These are phyloP conservation scores for Panulirus ornatus DNA, from an alignment of 1,140 invertebrate species.

Conservation along the genomic window DNA sequence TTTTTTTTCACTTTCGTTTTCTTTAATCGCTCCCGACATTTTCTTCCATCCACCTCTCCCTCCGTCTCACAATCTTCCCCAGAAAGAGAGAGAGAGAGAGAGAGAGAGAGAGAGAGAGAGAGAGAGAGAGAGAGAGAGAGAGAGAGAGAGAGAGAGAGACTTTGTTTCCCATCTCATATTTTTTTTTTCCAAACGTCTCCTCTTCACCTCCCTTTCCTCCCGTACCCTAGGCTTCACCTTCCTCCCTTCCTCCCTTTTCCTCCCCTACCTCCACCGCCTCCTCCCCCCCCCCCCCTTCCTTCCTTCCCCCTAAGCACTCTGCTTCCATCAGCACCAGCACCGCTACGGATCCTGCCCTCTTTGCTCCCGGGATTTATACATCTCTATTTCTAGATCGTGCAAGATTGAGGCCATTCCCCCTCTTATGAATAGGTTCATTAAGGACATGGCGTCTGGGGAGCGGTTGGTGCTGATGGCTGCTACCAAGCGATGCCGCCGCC, in stretches of 20 bases:
- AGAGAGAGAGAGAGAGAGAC: too few species aligned
- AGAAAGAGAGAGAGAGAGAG: conserved; percentile 15
- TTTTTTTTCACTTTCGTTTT: background rate
- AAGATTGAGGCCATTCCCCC: background rate
- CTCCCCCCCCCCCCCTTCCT: background rate
- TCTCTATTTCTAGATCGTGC: background rate
- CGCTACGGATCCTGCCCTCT: background rate
- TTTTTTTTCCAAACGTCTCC: background rate
- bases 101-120: conserved; percentile 10
- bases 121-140: too few species aligned
- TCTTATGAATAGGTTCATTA: conserved; percentile 23
- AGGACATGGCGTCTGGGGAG: background rate
- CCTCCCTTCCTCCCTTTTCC: background rate
- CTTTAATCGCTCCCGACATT: too few species aligned
- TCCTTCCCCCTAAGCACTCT: background rate
- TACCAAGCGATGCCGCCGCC: background rate
- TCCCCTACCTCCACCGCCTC: background rate
- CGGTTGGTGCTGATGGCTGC: background rate
- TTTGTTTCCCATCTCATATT: background rate
- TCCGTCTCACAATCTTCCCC: background rate
- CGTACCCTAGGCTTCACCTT: background rate
- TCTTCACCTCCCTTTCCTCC: background rate
- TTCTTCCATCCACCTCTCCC: too few species aligned
- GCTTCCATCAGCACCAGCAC: background rate
- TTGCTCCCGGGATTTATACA: background rate